Percentiles rank a stretch among this genome's conserved stretches.
These are phyloP conservation scores for Galago senegalensis DNA, from an alignment of 2,797 vertebrate genomes.

Conservation along the genomic window DNA sequence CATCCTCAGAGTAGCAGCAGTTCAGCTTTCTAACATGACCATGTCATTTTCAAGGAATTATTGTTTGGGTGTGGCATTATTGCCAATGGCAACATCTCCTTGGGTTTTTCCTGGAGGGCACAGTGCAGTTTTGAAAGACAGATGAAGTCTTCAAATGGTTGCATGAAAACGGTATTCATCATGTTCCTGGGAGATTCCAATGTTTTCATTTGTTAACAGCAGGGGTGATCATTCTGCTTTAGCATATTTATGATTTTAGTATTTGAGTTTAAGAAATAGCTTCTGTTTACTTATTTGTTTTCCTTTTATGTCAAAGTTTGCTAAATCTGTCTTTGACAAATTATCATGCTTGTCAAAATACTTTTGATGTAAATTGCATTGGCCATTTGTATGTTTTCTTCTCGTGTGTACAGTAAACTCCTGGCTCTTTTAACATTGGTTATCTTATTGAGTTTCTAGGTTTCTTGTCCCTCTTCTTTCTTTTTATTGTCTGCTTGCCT, in stretches of 20 bases:
- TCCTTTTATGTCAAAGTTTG: neutral
- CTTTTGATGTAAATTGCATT: neutral
- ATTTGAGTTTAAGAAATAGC: constrained; percentile 58
- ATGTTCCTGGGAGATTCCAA: constrained; percentile 22
- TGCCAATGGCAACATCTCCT: neutral
- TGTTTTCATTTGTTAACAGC: constrained; percentile 60
- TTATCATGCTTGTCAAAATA: constrained; percentile 28
- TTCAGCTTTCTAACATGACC: neutral
- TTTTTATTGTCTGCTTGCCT: neutral
- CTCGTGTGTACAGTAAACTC: neutral
- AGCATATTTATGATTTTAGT: constrained; percentile 45
- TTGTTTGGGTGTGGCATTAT: constrained; percentile 33
- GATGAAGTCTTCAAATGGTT: constrained; percentile 20
- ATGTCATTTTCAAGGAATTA: constrained; percentile 60
- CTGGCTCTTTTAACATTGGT: neutral
- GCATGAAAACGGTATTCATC: neutral
- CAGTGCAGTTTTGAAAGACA: constrained; percentile 39
- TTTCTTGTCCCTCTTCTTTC: neutral
- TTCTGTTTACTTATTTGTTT: constrained; percentile 36
- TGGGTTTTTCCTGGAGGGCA: neutral
- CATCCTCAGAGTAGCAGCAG: neutral
- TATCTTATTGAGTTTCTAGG: neutral
- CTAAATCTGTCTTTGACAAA: constrained; percentile 28
- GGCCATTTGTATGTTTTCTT: neutral
- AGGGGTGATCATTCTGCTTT: neutral